Conservation (phyloP, 2,888 invertebrate genomes). For the Noctua fimbriata region DNA sequence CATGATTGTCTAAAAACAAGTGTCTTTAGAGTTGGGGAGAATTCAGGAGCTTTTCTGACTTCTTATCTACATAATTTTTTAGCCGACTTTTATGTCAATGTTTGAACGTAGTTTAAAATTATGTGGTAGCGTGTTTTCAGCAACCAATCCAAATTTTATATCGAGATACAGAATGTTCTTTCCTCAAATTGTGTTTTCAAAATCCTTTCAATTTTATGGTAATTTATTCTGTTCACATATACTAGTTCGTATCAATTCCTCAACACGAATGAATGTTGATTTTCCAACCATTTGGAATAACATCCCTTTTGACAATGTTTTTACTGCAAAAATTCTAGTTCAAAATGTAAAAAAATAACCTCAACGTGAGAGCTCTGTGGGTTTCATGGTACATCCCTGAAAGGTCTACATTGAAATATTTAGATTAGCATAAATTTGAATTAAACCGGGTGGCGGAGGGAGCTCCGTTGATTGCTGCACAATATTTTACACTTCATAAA, state of each 20-base stretch:
- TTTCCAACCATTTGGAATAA: conserved; percentile 1
- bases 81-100: background rate
- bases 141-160: background rate
- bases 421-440: conserved; percentile 81
- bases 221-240: conserved; percentile 3
- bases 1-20: conserved; percentile 35
- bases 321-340: background rate
- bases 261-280: background rate
- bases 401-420: conserved; percentile 55
- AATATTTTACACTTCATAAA: conserved; percentile 76
- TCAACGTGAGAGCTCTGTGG: background rate
- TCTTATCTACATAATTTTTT: conserved; percentile 7
- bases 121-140: background rate
- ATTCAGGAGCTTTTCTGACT: background rate
- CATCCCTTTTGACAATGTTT: background rate
- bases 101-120: background rate
- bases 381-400: conserved; percentile 7
- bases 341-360: background rate
- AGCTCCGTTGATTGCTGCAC: conserved; percentile 65
- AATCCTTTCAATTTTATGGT: background rate
- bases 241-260: conserved; percentile 8
- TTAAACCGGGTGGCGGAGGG: conserved; percentile 68
- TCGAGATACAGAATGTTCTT: background rate
- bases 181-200: background rate
- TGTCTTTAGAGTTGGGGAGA: conserved; percentile 14